phyloP scores from a whole-genome alignment of 2,888 invertebrate species.

The Panzeria rudis region DNA sequence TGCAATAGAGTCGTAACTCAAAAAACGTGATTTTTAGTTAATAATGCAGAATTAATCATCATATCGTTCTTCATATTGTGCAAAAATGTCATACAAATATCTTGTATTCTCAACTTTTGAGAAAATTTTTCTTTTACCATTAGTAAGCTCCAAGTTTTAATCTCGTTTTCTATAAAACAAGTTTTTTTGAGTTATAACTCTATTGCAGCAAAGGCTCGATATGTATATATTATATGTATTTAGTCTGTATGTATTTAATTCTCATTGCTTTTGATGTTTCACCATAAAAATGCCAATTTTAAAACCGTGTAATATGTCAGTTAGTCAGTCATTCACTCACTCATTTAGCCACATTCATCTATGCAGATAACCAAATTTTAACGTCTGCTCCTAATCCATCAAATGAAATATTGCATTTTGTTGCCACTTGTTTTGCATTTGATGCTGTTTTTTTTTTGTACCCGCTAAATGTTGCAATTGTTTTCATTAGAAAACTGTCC shows the following conservation, averaged over 20 bases:
- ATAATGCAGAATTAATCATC: too few species aligned
- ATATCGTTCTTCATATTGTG: too few species aligned
- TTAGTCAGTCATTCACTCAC: constrained; percentile 31
- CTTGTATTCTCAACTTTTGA: too few species aligned
- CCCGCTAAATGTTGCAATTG: constrained; percentile 49
- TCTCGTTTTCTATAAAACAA: too few species aligned
- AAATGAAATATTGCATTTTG: constrained; percentile 57
- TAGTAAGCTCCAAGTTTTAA: too few species aligned
- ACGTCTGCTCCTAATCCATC: constrained; percentile 65
- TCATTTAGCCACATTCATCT: constrained; percentile 19
- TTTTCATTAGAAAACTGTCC: constrained; percentile 59
- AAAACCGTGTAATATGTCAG: constrained; percentile 61
- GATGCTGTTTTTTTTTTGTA: constrained; percentile 19
- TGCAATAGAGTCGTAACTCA: too few species aligned
- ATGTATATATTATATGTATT: too few species aligned
- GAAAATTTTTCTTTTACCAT: too few species aligned
- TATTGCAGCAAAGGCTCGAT: too few species aligned
- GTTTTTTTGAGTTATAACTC: too few species aligned
- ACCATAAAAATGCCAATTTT: constrained; percentile 60
- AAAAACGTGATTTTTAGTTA: too few species aligned
- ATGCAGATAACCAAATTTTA: constrained; percentile 30
- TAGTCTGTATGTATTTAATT: neutral
- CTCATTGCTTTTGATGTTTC: constrained; percentile 1
- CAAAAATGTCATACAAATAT: too few species aligned
- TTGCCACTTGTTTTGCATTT: constrained; percentile 1